Percentiles rank a stretch among this genome's conserved stretches.
Conservation (phyloP, 2,888 invertebrate genomes). For the Notodonta ziczac region DNA sequence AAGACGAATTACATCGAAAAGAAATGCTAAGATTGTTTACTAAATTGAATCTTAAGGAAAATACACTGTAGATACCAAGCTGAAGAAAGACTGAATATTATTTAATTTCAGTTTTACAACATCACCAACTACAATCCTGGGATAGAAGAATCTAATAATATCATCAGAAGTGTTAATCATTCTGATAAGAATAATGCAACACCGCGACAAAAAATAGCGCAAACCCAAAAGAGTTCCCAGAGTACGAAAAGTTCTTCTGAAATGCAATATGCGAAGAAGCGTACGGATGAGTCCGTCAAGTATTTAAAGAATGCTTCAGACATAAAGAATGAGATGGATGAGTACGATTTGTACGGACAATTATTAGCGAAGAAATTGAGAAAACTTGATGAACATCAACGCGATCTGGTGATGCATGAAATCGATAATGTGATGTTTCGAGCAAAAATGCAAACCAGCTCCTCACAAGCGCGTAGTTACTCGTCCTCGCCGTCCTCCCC, state of each 20-base stretch:
- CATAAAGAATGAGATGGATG: conserved; percentile 58
- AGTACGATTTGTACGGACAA: conserved; percentile 72
- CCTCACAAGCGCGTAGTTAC: conserved; percentile 47
- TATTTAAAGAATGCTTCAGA: conserved; percentile 37
- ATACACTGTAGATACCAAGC: too few relatives aligned
- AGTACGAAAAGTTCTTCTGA: conserved; percentile 24
- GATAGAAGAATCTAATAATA: conserved; percentile 19
- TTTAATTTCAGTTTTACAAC: conserved; percentile 36
- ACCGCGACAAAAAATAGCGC: conserved; percentile 32
- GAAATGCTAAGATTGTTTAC: too few relatives aligned
- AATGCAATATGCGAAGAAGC: conserved; percentile 42
- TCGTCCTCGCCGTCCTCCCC: conserved; percentile 49
- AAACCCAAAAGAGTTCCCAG: conserved; percentile 21
- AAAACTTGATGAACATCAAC: conserved; percentile 70
- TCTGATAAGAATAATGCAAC: conserved; percentile 30
- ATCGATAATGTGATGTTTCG: conserved; percentile 77
- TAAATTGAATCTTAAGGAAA: too few relatives aligned
- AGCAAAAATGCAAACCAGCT: conserved; percentile 61
- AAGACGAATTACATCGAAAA: too few relatives aligned
- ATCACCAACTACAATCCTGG: conserved; percentile 37
- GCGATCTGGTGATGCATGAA: conserved; percentile 76
- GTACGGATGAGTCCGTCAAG: conserved; percentile 43
- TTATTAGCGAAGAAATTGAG: conserved; percentile 73
- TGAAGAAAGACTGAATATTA: neutral
- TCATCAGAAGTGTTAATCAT: conserved; percentile 25